A percentile compares a stretch with the other conserved stretches of the same genome.
phyloP scores from a whole-genome alignment of 2,113 vertebrate species.

The Alethe diademata region DNA sequence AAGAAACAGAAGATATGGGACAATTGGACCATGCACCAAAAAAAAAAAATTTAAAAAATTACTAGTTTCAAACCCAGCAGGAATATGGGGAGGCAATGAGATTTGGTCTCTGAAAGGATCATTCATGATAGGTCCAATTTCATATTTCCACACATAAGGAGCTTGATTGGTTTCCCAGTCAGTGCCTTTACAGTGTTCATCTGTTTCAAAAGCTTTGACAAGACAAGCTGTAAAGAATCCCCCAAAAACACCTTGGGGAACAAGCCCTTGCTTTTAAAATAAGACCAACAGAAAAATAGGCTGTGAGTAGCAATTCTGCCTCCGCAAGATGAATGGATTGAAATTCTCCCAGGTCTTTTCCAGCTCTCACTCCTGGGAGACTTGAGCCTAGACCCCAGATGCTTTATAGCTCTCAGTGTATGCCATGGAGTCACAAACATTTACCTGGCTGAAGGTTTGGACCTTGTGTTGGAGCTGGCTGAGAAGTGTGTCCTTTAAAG shows the following conservation, averaged over 20 bases:
- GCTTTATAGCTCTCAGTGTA: not conserved
- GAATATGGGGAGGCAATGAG: not conserved
- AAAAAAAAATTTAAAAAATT: not conserved
- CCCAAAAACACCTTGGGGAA: not conserved
- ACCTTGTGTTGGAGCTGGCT: accelerated
- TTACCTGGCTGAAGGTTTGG: not conserved
- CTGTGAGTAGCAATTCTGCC: not conserved
- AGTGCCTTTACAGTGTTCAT: not conserved
- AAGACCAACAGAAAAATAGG: not conserved
- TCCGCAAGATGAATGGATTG: not conserved
- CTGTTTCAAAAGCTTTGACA: conserved; percentile 1
- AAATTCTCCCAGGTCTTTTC: not conserved
- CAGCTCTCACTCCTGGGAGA: not conserved
- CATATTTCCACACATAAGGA: not conserved
- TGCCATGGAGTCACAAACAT: not conserved
- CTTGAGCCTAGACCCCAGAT: not conserved
- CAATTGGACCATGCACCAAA: not conserved
- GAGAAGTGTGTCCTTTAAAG: not conserved
- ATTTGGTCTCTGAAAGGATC: not conserved
- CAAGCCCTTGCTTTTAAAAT: not conserved
- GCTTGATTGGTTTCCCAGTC: not conserved
- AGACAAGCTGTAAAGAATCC: not conserved
- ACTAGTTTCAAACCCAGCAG: not conserved
- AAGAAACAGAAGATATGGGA: not conserved
- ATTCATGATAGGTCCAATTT: not conserved